Base-by-base conservation (phyloP, 2,113 vertebrate species). In the Muscicapa adusta region DNA sequence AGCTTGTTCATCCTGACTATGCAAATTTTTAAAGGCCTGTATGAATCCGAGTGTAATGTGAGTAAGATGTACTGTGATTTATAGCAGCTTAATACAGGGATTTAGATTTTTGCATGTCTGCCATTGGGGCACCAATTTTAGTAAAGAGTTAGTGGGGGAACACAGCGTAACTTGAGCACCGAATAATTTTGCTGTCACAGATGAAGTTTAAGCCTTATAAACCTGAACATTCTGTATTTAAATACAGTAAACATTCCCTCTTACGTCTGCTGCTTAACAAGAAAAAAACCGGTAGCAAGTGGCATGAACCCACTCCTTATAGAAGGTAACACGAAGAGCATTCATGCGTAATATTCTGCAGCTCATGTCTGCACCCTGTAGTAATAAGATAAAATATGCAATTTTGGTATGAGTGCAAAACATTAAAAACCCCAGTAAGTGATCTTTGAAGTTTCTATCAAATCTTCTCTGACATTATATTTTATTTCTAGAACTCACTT, bases 31-130 rank as follows among this genome's bases (percentile, higher is more conserved):
- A 48, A 66, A 85, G 89, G 85, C 67, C 68, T 95, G 40, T 68
- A 93, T 90, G 75, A 96, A 97, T 95, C 78, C 54, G 29, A 58
- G 33, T 85, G 96, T 95, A 97, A 97, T 85, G 77, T 2, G 75
- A 97, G 96, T 91, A 94, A 91, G 94, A 78, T 6, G 6, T 78
- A 12, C 75, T 91, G 43, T 95, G 96, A 97, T 96, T 96, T 96
- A 96, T 95, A 81, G 91, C 54, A 84, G 84, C 89, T 95, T 97
- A 97, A 97, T 97, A 58, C 93, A 89, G 94, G 96, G 95, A 96
- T 97, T 97, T 93, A 96, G 93, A 96, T 97, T 97, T 97, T 97
- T 97, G 96, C 90, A 84, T 85, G 91, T 96, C 96, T 97, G 96
- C 91, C 96, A 96, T 63, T 54, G 81, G 54, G 56, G 10, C 47